Conservation (phyloP, 2,113 vertebrate species). For the Megalops atlanticus region DNA sequence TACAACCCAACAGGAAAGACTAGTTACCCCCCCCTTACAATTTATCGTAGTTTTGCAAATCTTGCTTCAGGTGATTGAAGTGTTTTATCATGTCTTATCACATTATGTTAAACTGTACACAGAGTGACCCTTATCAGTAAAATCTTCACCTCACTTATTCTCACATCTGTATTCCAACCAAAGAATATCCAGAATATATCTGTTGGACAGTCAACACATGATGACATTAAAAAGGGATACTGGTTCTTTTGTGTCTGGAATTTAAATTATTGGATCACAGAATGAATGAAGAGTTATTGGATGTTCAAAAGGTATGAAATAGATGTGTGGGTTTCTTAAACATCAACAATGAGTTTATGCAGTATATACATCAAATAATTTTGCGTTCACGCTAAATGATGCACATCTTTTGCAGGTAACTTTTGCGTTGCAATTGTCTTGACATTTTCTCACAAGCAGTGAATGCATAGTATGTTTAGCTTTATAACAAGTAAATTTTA, state of each 20-base stretch:
- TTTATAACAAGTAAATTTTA: too few relatives aligned
- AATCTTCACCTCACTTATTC: background rate
- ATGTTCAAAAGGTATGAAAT: background rate
- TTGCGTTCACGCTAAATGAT: constrained; percentile 8
- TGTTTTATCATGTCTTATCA: background rate
- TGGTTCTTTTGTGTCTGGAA: background rate
- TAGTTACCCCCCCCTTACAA: too few relatives aligned
- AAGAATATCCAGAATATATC: background rate
- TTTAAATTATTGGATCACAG: background rate
- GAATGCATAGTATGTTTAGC: background rate
- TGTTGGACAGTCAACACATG: background rate
- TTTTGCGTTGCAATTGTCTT: background rate
- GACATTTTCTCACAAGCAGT: background rate
- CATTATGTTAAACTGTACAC: background rate
- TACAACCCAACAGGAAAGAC: too few relatives aligned
- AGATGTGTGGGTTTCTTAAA: background rate
- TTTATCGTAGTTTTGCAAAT: too few relatives aligned
- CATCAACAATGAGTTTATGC: constrained; percentile 10
- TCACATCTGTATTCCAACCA: background rate
- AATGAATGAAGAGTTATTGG: background rate
- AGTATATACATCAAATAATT: background rate
- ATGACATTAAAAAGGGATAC: constrained; percentile 8
- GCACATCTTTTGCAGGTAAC: background rate
- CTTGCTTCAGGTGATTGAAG: background rate
- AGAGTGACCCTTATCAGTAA: background rate